These are phyloP conservation scores for Chrysogorgia sp. DNA, from an alignment of 92 coral and sea anemone species.

Conservation along the genomic window DNA sequence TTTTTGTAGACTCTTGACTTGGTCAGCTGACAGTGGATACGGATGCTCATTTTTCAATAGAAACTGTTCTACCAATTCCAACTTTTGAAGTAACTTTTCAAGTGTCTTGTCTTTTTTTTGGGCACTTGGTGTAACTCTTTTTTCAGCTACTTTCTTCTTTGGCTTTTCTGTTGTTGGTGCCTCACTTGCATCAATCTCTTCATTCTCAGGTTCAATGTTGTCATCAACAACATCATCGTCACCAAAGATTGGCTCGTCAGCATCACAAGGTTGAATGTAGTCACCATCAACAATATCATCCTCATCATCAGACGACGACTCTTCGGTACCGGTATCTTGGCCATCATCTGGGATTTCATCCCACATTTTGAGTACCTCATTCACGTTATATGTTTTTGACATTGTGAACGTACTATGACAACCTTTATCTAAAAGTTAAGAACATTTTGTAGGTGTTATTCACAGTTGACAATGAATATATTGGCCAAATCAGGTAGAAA, in stretches of 20 bases:
- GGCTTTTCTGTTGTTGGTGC: slow-evolving; percentile 8
- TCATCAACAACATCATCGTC: slow-evolving; percentile 27
- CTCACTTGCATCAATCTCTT: slow-evolving; percentile 16
- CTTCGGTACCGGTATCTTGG: slow-evolving; percentile 4
- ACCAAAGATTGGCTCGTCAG: slow-evolving; percentile 22
- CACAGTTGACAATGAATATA: background rate
- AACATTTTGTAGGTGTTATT: slow-evolving; percentile 14
- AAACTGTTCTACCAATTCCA: slow-evolving; percentile 15
- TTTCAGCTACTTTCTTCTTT: slow-evolving; percentile 16
- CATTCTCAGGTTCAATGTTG: slow-evolving; percentile 24
- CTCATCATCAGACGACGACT: slow-evolving; percentile 22
- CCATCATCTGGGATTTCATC: slow-evolving; percentile 15
- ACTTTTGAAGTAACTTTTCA: slow-evolving; percentile 22
- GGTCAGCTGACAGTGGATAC: slow-evolving; percentile 1
- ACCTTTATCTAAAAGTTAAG: background rate
- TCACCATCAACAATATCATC: slow-evolving; percentile 13
- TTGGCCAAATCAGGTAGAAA: too few relatives aligned
- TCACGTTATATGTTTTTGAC: slow-evolving; percentile 14
- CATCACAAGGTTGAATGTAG: slow-evolving; percentile 21
- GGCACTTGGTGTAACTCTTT: slow-evolving; percentile 19
- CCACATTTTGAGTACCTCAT: slow-evolving; percentile 16
- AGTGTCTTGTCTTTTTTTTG: slow-evolving; percentile 13
- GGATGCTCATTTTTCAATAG: background rate
- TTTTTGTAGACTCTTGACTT: slow-evolving; percentile 7
- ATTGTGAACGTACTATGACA: background rate